Evolutionary conservation across 2,113 vertebrate species (phyloP).

Genomic region (Antigone vipio): DNA sequence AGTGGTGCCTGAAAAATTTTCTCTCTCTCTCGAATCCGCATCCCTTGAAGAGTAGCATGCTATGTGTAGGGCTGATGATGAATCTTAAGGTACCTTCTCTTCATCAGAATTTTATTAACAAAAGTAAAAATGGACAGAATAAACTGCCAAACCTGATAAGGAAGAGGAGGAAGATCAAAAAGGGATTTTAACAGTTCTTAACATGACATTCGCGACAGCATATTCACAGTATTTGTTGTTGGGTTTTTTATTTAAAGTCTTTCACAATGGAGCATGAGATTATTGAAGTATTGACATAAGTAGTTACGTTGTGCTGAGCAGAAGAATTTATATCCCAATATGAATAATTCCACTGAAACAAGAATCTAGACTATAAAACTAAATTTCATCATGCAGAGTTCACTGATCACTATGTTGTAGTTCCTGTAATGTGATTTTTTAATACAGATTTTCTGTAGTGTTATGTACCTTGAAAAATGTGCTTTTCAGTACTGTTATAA

Average conservation of each 20-base stretch:
- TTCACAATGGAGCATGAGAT: constrained; percentile 73
- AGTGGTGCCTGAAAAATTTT: constrained; percentile 84
- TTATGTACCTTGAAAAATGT: constrained; percentile 70
- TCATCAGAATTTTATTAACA: constrained; percentile 76
- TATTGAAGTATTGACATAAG: constrained; percentile 58
- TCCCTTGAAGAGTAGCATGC: constrained; percentile 89
- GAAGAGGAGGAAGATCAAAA: constrained; percentile 73
- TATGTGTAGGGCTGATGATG: constrained; percentile 81
- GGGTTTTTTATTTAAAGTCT: constrained; percentile 65
- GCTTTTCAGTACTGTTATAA: constrained; percentile 69
- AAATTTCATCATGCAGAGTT: constrained; percentile 61
- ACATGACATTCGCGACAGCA: constrained; percentile 58
- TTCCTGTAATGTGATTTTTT: constrained; percentile 68
- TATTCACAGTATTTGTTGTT: constrained; percentile 64
- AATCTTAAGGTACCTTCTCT: constrained; percentile 75
- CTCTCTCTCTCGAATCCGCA: constrained; percentile 76
- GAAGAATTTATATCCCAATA: constrained; percentile 52
- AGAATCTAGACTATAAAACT: constrained; percentile 52
- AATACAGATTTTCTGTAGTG: constrained; percentile 66
- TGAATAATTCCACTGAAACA: constrained; percentile 64
- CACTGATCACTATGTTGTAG: constrained; percentile 64
- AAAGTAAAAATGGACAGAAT: constrained; percentile 79
- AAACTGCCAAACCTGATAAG: constrained; percentile 80
- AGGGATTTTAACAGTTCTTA: constrained; percentile 81
- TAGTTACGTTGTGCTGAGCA: constrained; percentile 62